These are phyloP conservation scores for Torymus texanus DNA, from an alignment of 2,888 invertebrate species.

Conservation along the genomic window DNA sequence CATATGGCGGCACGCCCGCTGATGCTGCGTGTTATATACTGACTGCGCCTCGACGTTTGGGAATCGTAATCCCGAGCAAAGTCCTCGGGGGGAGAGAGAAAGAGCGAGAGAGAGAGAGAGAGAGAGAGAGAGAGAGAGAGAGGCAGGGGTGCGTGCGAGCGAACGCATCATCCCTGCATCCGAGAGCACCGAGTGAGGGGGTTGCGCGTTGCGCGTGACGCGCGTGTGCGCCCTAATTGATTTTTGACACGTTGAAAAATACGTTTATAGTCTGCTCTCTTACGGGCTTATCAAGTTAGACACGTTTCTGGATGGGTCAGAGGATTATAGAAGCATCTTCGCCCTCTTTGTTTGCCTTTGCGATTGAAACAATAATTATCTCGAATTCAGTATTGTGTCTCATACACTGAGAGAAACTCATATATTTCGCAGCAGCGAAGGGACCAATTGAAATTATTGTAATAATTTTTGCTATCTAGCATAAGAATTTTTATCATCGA, in stretches of 20 bases:
- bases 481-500: too few species aligned
- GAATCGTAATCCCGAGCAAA: slow-evolving; percentile 35
- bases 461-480: too few species aligned
- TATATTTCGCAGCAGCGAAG: too few species aligned
- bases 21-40: not conserved
- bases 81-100: slow-evolving; percentile 23
- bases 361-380: too few species aligned
- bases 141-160: not conserved
- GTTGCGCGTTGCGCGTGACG: too few species aligned
- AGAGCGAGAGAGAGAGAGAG: not conserved
- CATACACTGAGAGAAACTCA: too few species aligned
- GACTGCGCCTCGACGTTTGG: slow-evolving; percentile 24
- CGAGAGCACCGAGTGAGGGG: not conserved
- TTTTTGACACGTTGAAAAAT: slow-evolving; percentile 51
- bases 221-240: slow-evolving; percentile 43
- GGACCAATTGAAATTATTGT: too few species aligned
- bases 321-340: too few species aligned
- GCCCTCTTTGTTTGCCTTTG: too few species aligned
- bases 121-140: not conserved
- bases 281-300: slow-evolving; percentile 4
- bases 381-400: too few species aligned
- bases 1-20: slow-evolving; percentile 14
- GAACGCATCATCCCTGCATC: not conserved
- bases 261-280: not conserved
- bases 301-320: too few species aligned